These are phyloP conservation scores for Leucania comma DNA, from an alignment of 2,888 invertebrate genomes.

Conservation along the genomic window DNA sequence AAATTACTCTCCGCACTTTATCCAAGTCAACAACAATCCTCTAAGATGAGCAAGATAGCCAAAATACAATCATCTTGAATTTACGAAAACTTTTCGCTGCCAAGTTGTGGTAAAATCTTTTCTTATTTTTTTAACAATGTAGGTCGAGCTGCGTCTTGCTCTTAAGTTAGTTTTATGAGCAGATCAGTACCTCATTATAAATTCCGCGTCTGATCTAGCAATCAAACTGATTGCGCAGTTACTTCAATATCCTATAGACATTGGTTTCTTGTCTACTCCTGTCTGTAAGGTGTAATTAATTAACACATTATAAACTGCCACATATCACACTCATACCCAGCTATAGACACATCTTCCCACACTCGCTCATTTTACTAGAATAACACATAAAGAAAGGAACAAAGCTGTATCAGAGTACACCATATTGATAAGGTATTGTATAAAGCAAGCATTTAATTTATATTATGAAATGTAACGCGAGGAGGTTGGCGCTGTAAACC, in stretches of 20 bases:
- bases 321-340: not conserved
- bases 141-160: conserved; percentile 27
- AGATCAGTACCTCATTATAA: conserved; percentile 48
- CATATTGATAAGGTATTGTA: no score
- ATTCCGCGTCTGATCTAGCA: conserved; percentile 49
- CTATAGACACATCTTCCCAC: not conserved
- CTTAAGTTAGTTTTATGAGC: conserved; percentile 1
- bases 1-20: no score
- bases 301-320: not conserved
- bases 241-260: conserved; percentile 52
- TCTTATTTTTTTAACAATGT: conserved; percentile 14
- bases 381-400: no score
- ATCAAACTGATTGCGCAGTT: conserved; percentile 57
- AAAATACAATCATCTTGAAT: not conserved
- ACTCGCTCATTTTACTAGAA: no score
- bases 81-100: conserved; percentile 16
- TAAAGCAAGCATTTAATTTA: no score
- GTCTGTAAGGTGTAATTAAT: conserved; percentile 23
- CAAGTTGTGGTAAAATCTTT: conserved; percentile 6
- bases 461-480: no score
- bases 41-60: not conserved
- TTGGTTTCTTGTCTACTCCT: not conserved
- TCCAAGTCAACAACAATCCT: not conserved
- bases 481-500: no score
- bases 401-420: no score